These are phyloP conservation scores for Philonicus albiceps DNA, from an alignment of 2,888 invertebrate species.

Conservation along the genomic window DNA sequence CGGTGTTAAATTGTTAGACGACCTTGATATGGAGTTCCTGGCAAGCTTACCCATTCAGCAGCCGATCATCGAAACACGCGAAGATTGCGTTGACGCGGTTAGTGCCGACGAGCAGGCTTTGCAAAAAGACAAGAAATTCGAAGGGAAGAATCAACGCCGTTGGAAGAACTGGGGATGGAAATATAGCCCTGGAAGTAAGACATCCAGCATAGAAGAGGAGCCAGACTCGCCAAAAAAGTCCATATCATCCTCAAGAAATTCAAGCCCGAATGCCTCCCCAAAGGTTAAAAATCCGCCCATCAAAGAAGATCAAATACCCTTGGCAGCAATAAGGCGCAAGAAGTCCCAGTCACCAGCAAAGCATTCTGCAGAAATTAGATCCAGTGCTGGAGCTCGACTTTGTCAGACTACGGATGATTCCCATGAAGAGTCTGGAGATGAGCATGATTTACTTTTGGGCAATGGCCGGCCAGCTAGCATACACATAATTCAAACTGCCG, in stretches of 20 bases:
- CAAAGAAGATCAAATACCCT: conserved; percentile 18
- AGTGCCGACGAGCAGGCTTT: conserved; percentile 32
- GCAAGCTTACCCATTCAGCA: conserved; percentile 52
- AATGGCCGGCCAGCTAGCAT: conserved; percentile 54
- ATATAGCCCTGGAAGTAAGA: conserved; percentile 54
- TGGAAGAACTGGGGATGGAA: conserved; percentile 56
- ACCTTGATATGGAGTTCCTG: conserved; percentile 55
- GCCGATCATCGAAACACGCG: conserved; percentile 41
- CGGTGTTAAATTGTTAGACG: conserved; percentile 51
- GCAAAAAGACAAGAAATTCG: conserved; percentile 48
- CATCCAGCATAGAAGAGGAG: conserved; percentile 55
- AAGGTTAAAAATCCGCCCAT: conserved; percentile 51
- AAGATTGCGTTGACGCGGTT: conserved; percentile 42
- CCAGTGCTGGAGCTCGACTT: conserved; percentile 54
- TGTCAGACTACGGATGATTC: conserved; percentile 49
- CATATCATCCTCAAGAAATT: conserved; percentile 52
- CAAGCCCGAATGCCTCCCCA: conserved; percentile 54
- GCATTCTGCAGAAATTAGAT: conserved; percentile 50
- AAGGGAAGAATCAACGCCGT: conserved; percentile 50
- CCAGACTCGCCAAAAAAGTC: conserved; percentile 54
- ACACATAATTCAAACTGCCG: conserved; percentile 52
- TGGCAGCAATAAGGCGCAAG: conserved; percentile 52
- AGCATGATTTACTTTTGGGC: conserved; percentile 51
- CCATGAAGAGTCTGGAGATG: conserved; percentile 33
- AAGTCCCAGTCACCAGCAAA: conserved; percentile 50